phyloP scores from a whole-genome alignment of 2,888 invertebrate species.

The Epiblema foenella region DNA sequence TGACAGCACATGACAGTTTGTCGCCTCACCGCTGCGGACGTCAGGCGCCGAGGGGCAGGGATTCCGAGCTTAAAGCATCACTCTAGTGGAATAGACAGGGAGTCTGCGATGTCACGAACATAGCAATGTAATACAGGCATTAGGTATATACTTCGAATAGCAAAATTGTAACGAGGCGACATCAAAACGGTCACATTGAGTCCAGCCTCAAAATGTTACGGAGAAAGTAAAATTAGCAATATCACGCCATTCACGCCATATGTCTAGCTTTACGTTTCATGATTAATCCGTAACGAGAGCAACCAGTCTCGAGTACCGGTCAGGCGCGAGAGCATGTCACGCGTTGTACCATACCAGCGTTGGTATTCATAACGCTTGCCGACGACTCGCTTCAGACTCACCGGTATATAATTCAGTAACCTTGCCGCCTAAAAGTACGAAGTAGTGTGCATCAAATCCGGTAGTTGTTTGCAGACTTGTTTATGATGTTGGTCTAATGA shows the following conservation, averaged over 20 bases:
- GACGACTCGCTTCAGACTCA: neutral
- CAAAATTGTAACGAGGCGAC: neutral
- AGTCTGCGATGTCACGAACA: neutral
- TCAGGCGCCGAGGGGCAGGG: too few relatives aligned
- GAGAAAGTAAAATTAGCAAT: neutral
- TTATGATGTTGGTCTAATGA: too few relatives aligned
- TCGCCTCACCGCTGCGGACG: too few relatives aligned
- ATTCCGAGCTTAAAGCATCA: too few relatives aligned
- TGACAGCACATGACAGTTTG: too few relatives aligned
- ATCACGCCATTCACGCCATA: neutral
- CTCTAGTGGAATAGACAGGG: neutral
- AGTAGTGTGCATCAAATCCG: too few relatives aligned
- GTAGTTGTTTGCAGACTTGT: too few relatives aligned
- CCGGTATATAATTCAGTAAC: neutral
- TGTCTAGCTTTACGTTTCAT: slow-evolving; percentile 1
- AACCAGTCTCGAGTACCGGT: slow-evolving; percentile 49
- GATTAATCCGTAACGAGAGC: slow-evolving; percentile 19
- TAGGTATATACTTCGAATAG: neutral
- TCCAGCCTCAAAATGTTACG: neutral
- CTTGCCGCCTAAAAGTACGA: too few relatives aligned
- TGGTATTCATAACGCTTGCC: neutral
- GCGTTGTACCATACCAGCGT: slow-evolving; percentile 48
- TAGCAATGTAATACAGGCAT: too few relatives aligned
- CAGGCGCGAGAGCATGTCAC: slow-evolving; percentile 53
- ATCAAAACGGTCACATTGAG: neutral